phyloP scores from a whole-genome alignment of 2,797 vertebrate genomes.

The Pampus argenteus region DNA sequence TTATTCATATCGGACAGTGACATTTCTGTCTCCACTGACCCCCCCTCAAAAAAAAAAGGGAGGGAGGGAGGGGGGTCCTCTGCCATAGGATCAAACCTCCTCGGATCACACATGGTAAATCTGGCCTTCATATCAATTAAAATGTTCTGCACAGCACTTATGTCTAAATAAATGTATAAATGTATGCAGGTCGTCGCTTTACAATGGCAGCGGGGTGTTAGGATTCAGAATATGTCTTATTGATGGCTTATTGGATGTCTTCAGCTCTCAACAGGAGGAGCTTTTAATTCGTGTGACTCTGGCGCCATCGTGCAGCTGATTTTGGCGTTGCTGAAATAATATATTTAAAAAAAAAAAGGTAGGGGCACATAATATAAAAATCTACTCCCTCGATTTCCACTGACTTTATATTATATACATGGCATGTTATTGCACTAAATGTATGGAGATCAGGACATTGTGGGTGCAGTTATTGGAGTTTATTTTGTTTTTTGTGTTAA shows the following conservation, averaged over 20 bases:
- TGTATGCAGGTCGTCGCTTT: conserved; percentile 15
- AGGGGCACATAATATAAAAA: not conserved
- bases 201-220: not conserved
- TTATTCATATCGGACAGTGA: conserved; percentile 36
- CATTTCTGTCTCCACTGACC: conserved; percentile 27
- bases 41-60: no score
- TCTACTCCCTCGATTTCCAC: not conserved
- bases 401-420: not conserved
- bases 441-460: not conserved
- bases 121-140: not conserved
- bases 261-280: not conserved
- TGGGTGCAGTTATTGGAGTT: not conserved
- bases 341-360: not conserved
- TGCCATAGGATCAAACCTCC: not conserved
- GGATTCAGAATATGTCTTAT: not conserved
- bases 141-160: not conserved
- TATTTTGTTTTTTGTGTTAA: not conserved
- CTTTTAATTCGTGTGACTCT: conserved; percentile 63
- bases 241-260: conserved; percentile 1
- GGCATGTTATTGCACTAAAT: not conserved
- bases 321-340: conserved; percentile 61
- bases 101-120: conserved; percentile 14
- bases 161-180: not conserved
- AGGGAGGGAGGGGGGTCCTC: not conserved
- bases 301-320: conserved; percentile 80